Evolutionary conservation across 2,797 vertebrate species (phyloP).

Genomic region (Coregonus sp.): DNA sequence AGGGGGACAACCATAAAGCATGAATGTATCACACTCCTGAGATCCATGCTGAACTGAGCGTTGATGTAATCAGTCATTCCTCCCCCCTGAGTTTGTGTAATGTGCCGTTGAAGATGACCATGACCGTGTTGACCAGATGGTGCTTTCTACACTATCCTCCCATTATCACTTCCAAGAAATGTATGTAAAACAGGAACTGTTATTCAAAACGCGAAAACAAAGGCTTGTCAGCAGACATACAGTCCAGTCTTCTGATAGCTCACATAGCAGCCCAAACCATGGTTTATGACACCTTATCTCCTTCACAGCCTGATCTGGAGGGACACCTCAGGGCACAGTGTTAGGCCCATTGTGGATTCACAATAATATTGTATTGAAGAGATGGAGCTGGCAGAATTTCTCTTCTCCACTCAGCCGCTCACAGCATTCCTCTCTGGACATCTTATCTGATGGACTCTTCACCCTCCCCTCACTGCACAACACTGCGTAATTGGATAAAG

Average conservation of each 20-base stretch:
- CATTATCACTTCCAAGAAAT: neutral
- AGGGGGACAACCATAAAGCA: constrained; percentile 2
- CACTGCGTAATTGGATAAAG: constrained; percentile 7
- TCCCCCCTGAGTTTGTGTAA: neutral
- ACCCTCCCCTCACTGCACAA: neutral
- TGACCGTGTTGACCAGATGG: neutral
- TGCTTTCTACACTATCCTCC: neutral
- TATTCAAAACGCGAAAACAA: constrained; percentile 16
- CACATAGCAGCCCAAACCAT: neutral
- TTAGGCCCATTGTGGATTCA: constrained; percentile 16
- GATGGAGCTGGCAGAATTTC: constrained; percentile 12
- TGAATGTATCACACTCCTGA: constrained; percentile 3
- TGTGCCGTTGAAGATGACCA: neutral
- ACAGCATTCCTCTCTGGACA: neutral
- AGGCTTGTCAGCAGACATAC: neutral
- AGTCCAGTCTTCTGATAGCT: neutral
- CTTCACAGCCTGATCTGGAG: neutral
- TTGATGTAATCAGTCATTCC: neutral
- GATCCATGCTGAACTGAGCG: neutral
- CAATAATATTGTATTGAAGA: neutral
- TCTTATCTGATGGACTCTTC: constrained; percentile 20
- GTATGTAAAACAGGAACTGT: constrained; percentile 23
- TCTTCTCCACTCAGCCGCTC: neutral
- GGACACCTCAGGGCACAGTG: neutral
- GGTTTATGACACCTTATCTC: neutral